phyloP scores from a whole-genome alignment of 2,888 invertebrate genomes.

The Boloria euphrosyne region DNA sequence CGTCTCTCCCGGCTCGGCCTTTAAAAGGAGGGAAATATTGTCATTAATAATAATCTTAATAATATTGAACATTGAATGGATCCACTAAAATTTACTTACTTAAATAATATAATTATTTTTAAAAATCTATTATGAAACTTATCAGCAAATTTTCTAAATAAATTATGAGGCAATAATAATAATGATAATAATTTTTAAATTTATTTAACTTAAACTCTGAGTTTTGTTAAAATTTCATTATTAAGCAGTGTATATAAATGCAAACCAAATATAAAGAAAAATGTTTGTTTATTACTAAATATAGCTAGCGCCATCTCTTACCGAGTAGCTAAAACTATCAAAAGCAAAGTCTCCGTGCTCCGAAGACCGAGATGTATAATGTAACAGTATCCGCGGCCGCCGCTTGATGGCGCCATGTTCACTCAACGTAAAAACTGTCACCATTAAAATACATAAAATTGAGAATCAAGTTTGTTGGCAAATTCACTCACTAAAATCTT shows the following conservation, averaged over 20 bases:
- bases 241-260: too few relatives aligned
- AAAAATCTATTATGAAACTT: too few relatives aligned
- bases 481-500: slow-evolving; percentile 25
- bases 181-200: too few relatives aligned
- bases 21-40: slow-evolving; percentile 53
- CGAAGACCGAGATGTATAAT: slow-evolving; percentile 63
- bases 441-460: slow-evolving; percentile 81
- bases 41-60: not conserved
- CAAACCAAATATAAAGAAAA: too few relatives aligned
- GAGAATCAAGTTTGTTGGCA: slow-evolving; percentile 40
- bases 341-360: slow-evolving; percentile 48
- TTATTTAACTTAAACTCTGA: too few relatives aligned
- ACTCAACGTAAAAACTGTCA: slow-evolving; percentile 85
- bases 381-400: slow-evolving; percentile 78
- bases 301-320: slow-evolving; percentile 71
- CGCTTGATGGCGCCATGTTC: slow-evolving; percentile 83
- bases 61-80: not conserved
- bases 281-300: too few relatives aligned
- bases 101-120: too few relatives aligned
- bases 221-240: too few relatives aligned
- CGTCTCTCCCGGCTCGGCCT: slow-evolving; percentile 89
- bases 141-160: not conserved
- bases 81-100: too few relatives aligned
- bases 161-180: too few relatives aligned
- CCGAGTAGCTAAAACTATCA: slow-evolving; percentile 68